Evolutionary conservation across 2,113 vertebrate genomes (phyloP), one percentile per base, ranked within the genome.

Genomic region (Lepisosteus osseus): DNA sequence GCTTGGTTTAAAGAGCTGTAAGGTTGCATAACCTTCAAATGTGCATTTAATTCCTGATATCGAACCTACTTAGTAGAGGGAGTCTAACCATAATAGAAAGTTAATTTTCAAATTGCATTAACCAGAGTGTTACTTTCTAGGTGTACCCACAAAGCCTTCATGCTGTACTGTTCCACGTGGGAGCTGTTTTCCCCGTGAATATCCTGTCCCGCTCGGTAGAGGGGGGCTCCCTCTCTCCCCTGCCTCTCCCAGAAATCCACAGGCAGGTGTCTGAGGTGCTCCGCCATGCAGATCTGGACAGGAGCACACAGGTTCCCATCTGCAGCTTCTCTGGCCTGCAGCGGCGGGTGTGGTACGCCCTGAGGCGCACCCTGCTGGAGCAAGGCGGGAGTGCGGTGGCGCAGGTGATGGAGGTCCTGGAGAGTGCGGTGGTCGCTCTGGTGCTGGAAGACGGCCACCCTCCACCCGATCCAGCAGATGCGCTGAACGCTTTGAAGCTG

Each of bases 101-200:
- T 17, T 17, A 17, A 17, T 17, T 17, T 17, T 17, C 15, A 17
- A 17, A 17, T 17, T 17, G 15, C 15, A 17, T 17, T 17, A 17
- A 17, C 15, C 15, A 17, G 15, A 17, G 15, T 17, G 15, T 17
- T 17, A 17, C 15, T 17, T 17, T 17, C 0, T 68, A 93, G 92
- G 78, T 90, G 40, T 92, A 90, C 72, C 88, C 86, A 43, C 83
- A 87, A 14, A 91, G 92, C 76, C 84, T 90, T 17, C 90, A 93
- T 44, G 90, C 87, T 65, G 80, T 90, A 12, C 71, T 92, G 45
- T 84, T 81, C 72, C 89, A 86, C 73, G 74, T 1, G 63, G 85
- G 80, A 42, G 90, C 89, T 56, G 80, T 88, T 15, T 91, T 92
- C 66, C 85, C 88, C 4, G 66, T 93, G 54, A 82, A 92, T 67